Percentiles rank a stretch among this genome's conserved stretches.
Conservation (phyloP, 2,797 vertebrate genomes). For the Pseudocheirus occidentalis region DNA sequence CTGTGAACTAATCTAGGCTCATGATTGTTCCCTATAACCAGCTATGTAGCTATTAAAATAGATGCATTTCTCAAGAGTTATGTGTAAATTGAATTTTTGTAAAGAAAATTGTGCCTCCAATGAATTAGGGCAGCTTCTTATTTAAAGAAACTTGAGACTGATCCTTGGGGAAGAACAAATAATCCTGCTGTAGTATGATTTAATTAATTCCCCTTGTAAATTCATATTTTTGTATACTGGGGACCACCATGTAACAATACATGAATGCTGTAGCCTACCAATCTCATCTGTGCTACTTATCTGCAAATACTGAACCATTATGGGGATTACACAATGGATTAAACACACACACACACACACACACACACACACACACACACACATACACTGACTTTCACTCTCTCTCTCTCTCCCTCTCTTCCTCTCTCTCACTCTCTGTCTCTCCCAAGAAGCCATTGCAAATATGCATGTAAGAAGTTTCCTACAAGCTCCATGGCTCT, state of each 20-base stretch:
- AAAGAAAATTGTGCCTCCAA: neutral
- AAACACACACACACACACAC: neutral
- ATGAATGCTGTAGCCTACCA: neutral
- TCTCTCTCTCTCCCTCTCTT: too few species aligned
- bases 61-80: neutral
- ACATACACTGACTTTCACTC: too few species aligned
- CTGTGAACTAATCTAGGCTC: neutral
- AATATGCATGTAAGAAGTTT: neutral
- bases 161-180: neutral
- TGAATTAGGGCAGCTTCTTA: neutral
- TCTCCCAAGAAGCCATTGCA: slow-evolving; percentile 11
- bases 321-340: neutral
- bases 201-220: neutral
- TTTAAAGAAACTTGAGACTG: neutral
- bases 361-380: neutral
- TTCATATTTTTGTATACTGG: neutral
- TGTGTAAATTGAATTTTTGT: neutral
- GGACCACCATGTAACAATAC: neutral
- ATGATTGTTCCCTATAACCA: neutral
- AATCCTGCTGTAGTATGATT: neutral
- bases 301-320: neutral
- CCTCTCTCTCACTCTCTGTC: too few species aligned
- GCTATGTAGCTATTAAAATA: neutral
- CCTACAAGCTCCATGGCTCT: neutral
- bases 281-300: neutral